These are phyloP conservation scores for Phylloscopus trochilus DNA, from an alignment of 2,113 vertebrate genomes.

Conservation along the genomic window DNA sequence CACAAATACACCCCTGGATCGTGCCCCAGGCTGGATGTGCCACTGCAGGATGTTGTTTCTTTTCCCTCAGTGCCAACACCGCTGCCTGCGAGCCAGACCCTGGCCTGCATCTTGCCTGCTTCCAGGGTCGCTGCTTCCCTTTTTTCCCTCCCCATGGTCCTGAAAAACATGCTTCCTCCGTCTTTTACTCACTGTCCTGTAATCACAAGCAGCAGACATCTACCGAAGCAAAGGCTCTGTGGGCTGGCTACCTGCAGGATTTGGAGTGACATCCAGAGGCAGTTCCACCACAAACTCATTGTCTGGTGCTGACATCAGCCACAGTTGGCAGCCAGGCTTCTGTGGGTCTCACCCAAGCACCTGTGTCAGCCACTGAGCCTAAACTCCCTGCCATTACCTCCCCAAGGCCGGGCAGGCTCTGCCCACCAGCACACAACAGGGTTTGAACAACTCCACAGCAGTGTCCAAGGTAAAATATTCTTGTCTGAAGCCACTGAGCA, in stretches of 20 bases:
- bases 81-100: rapidly evolving
- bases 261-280: rapidly evolving
- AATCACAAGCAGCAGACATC: not conserved
- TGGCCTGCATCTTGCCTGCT: not conserved
- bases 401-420: not conserved
- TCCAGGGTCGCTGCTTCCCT: not conserved
- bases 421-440: not conserved
- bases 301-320: not conserved
- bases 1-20: no score
- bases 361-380: not conserved
- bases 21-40: not conserved
- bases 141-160: not conserved
- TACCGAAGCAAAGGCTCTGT: not conserved
- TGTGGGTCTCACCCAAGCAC: no score
- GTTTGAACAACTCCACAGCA: not conserved
- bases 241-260: not conserved
- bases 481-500: not conserved
- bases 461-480: not conserved
- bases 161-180: not conserved
- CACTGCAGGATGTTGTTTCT: not conserved
- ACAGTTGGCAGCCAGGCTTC: not conserved
- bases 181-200: not conserved
- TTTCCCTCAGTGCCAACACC: not conserved
- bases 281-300: rapidly evolving
- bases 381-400: not conserved